phyloP scores from a whole-genome alignment of 2,797 vertebrate species.

The Schizopygopsis pylzovi region DNA sequence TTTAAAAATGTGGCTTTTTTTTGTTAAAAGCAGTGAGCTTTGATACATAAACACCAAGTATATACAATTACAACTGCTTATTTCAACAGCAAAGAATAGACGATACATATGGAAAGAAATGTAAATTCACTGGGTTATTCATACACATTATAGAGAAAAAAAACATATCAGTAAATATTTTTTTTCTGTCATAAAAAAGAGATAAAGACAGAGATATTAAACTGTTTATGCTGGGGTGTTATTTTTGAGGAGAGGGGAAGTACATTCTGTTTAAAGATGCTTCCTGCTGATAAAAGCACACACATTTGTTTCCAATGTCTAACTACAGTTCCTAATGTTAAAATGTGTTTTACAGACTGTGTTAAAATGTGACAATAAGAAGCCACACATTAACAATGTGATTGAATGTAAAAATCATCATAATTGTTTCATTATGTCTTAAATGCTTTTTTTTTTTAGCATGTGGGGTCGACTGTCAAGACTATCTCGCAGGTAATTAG shows the following conservation, averaged over 20 bases:
- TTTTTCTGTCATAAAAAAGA: not conserved
- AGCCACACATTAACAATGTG: not conserved
- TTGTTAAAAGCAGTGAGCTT: not conserved
- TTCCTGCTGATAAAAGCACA: not conserved
- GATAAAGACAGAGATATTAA: not conserved
- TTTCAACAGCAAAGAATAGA: no score
- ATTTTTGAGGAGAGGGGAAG: not conserved
- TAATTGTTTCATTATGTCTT: not conserved
- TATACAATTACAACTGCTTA: no score
- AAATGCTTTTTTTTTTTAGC: constrained; percentile 53
- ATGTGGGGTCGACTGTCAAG: constrained; percentile 69
- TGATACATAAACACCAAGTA: no score
- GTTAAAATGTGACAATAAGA: not conserved
- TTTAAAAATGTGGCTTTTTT: not conserved
- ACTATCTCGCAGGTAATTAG: constrained; percentile 64
- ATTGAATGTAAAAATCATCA: no score
- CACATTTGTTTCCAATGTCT: not conserved
- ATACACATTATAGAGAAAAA: not conserved
- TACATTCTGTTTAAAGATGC: not conserved
- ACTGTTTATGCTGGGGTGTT: not conserved
- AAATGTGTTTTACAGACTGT: no score
- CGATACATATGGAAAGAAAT: not conserved
- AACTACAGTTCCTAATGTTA: not conserved
- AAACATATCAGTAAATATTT: not conserved
- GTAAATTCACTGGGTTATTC: no score